phyloP scores from a whole-genome alignment of 1,140 invertebrate species.

The Proales similis region DNA sequence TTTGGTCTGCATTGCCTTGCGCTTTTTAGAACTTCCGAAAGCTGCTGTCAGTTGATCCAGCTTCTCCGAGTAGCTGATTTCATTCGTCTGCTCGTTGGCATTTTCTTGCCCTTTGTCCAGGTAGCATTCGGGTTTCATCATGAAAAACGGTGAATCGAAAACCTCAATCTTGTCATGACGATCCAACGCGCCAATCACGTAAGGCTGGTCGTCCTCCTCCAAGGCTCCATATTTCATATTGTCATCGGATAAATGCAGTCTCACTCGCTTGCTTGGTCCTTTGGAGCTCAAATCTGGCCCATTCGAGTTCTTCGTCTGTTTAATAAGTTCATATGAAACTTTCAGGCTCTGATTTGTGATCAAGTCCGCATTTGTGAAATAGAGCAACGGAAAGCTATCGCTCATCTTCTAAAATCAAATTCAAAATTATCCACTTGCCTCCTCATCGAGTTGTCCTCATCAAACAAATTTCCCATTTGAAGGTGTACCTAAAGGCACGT shows the following conservation, averaged over 20 bases:
- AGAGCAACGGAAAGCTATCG: constrained; percentile 20
- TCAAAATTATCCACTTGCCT: no score
- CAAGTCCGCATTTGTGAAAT: constrained; percentile 27
- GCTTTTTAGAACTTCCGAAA: constrained; percentile 30
- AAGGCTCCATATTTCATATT: constrained; percentile 34
- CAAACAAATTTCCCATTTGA: no score
- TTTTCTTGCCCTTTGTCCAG: constrained; percentile 1
- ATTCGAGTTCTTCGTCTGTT: neutral
- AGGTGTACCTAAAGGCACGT: no score
- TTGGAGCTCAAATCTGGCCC: neutral
- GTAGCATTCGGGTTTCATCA: constrained; percentile 36
- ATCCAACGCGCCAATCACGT: constrained; percentile 16
- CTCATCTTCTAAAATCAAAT: neutral
- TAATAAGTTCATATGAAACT: constrained; percentile 2
- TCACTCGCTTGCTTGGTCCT: neutral
- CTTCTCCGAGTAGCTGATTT: constrained; percentile 22
- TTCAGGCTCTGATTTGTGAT: neutral
- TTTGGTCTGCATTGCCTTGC: constrained; percentile 35
- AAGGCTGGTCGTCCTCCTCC: constrained; percentile 20
- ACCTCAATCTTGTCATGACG: neutral
- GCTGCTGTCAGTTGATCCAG: constrained; percentile 25
- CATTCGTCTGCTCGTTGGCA: neutral
- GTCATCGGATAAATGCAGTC: constrained; percentile 6
- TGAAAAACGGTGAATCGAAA: constrained; percentile 16
- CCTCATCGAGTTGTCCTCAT: no score